Evolutionary conservation across 1,140 invertebrate genomes (phyloP), one percentile per base, ranked within the genome.

Genomic region (Ceratosolen fusciceps): DNA sequence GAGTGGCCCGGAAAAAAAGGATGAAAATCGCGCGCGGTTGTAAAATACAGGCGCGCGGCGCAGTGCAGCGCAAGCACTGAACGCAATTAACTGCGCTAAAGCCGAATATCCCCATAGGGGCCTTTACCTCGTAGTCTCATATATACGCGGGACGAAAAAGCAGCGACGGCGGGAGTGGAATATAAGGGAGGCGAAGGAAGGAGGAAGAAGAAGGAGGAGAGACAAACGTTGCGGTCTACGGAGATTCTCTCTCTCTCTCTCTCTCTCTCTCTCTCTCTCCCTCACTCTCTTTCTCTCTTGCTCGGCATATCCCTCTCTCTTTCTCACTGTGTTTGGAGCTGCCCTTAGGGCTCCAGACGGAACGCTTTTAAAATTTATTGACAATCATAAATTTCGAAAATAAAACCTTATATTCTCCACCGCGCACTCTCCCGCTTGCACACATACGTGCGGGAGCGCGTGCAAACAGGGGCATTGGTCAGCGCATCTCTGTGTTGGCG

Each of bases 361-460:
- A 90, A 88, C 90, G 88, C 90, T 90, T 90, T 90, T 90, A 90
- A 90, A 90, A 90, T 90, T 90, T 90, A 90, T 90, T 90, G 90
- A 90, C 90, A 90, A 90, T 90, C 90, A 90, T 90, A 90, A 90
- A 90, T 90, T 90, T 90, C 88, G 89, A 90, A 90, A 90, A 90
- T 90, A 90, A 90, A 90, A 90, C 88, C 90, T 90, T 90, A 90
- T 90, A 90, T 90, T 89, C 80, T 68, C 86, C 85, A 83, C 85
- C 79, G 81, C 83, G 83, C 85, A 77, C 83, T 81, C 73, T 74
- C 43, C 21, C 43, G 62, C 47, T 37, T 29, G 12, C 31, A 37
- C 71, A 73, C n/a, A 31, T 39, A 3, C 47, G 9, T n/a, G 34
- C 37, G 39, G 10, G 43, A 43, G 26, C 47, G 7, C 9, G 9